phyloP scores from a whole-genome alignment of 2,888 invertebrate genomes.

The Chirona hameri region DNA sequence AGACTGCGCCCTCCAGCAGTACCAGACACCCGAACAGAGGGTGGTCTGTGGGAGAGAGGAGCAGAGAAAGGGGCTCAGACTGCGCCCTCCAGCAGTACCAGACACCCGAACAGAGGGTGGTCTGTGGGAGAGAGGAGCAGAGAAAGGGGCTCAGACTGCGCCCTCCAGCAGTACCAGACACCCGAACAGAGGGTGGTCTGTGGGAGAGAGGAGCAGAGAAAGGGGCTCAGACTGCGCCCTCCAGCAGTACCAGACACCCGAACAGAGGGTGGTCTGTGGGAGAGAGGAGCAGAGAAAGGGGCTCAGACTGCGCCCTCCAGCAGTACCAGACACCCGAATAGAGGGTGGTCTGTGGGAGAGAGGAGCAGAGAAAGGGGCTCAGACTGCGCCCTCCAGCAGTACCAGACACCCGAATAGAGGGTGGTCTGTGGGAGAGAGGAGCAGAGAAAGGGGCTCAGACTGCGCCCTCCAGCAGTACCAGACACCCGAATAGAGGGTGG shows the following conservation, averaged over 20 bases:
- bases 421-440: not conserved
- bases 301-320: not conserved
- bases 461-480: not conserved
- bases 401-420: not conserved
- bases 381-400: not conserved
- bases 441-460: too few relatives aligned
- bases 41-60: not conserved
- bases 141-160: too few relatives aligned
- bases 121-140: not conserved
- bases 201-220: too few relatives aligned
- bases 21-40: not conserved
- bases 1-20: not conserved
- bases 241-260: not conserved
- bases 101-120: not conserved
- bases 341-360: not conserved
- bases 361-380: too few relatives aligned
- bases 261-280: not conserved
- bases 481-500: not conserved
- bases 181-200: not conserved
- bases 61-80: too few relatives aligned
- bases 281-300: too few relatives aligned
- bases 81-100: not conserved
- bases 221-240: too few relatives aligned
- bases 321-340: not conserved
- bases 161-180: not conserved